Conservation (phyloP, 2,113 vertebrate genomes). For the Dascyllus trimaculatus region DNA sequence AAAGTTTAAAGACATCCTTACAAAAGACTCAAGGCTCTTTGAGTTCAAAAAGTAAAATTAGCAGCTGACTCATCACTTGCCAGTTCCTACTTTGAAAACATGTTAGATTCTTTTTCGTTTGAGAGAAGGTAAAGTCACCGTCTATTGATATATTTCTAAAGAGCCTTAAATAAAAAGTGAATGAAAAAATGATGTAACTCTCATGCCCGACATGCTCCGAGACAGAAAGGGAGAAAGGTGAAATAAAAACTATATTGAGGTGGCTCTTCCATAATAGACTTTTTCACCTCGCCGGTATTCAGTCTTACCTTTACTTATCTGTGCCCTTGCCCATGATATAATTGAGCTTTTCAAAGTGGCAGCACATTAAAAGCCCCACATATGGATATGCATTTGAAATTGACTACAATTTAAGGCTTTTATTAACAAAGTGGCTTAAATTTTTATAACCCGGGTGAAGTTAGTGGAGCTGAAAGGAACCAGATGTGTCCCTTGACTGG, state of each 20-base stretch:
- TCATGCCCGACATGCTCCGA: constrained; percentile 55
- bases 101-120: constrained; percentile 26
- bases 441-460: constrained; percentile 41
- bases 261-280: constrained; percentile 69
- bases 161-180: constrained; percentile 57
- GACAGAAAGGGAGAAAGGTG: constrained; percentile 69
- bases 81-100: constrained; percentile 47
- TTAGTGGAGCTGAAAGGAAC: constrained; percentile 67
- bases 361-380: constrained; percentile 53
- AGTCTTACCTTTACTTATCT: constrained; percentile 78
- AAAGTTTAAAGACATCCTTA: background rate
- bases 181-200: constrained; percentile 64
- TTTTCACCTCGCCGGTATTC: constrained; percentile 72
- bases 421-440: constrained; percentile 59
- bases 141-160: constrained; percentile 66
- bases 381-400: constrained; percentile 75
- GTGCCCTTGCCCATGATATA: constrained; percentile 72
- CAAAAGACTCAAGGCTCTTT: constrained; percentile 13
- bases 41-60: constrained; percentile 17
- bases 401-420: constrained; percentile 65
- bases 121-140: constrained; percentile 31
- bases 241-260: constrained; percentile 69
- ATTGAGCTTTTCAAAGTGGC: constrained; percentile 75
- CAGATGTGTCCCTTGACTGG: constrained; percentile 68
- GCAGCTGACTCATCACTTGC: constrained; percentile 57